Percentiles rank a stretch among this genome's conserved stretches.
phyloP scores from a whole-genome alignment of 2,888 invertebrate genomes.

The Perizoma affinitatum region DNA sequence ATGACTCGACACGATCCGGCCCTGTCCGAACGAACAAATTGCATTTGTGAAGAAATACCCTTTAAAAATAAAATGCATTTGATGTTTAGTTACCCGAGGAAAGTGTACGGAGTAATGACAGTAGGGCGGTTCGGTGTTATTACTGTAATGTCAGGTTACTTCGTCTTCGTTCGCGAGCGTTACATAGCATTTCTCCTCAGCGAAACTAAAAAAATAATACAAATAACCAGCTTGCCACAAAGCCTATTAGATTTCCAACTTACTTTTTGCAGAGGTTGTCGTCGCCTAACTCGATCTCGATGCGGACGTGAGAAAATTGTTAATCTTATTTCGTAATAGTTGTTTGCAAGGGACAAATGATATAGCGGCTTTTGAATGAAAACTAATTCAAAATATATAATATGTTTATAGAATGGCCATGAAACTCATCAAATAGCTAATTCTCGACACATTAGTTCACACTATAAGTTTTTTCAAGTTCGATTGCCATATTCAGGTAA shows the following conservation, averaged over 20 bases:
- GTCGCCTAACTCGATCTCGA: conserved; percentile 77
- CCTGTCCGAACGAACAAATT: conserved; percentile 36
- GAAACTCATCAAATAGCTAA: background rate
- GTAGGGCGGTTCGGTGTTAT: conserved; percentile 77
- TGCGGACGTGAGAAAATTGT: conserved; percentile 79
- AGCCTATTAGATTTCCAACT: conserved; percentile 81
- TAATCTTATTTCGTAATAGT: conserved; percentile 71
- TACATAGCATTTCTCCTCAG: conserved; percentile 75
- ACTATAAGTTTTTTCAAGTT: background rate
- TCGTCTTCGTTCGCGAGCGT: conserved; percentile 75
- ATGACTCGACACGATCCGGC: conserved; percentile 33
- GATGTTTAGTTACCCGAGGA: conserved; percentile 68
- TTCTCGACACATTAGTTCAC: too few relatives aligned
- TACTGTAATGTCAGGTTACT: conserved; percentile 79
- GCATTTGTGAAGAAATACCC: conserved; percentile 62
- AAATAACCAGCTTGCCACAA: conserved; percentile 79
- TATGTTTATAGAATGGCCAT: background rate
- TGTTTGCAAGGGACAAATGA: conserved; percentile 57
- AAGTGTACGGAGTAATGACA: conserved; percentile 79
- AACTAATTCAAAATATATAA: conserved; percentile 47
- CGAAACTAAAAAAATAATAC: conserved; percentile 76
- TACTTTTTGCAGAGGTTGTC: conserved; percentile 79
- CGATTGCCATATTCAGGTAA: background rate
- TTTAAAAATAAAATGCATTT: conserved; percentile 63
- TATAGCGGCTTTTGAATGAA: conserved; percentile 56